Conservation (phyloP, 2,113 vertebrate species). For the Morone chrysops region DNA sequence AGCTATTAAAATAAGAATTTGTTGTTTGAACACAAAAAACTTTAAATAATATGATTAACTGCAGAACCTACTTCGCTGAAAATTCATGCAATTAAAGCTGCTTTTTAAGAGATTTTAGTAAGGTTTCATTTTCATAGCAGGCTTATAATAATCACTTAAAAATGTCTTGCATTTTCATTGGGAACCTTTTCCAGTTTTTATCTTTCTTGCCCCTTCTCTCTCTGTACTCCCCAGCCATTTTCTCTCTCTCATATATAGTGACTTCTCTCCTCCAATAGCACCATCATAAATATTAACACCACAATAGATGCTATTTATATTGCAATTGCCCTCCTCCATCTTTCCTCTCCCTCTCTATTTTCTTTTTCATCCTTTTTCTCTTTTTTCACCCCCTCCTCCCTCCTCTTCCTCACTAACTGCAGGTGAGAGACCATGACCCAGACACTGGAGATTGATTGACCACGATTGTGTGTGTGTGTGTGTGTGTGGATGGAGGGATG, state of each 20-base stretch:
- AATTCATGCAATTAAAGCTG: too few relatives aligned
- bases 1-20: too few relatives aligned
- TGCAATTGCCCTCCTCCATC: background rate
- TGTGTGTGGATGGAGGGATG: constrained; percentile 6
- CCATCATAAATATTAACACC: constrained; percentile 55
- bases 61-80: too few relatives aligned
- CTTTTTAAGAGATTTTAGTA: too few relatives aligned
- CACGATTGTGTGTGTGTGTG: background rate
- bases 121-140: too few relatives aligned
- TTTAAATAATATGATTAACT: too few relatives aligned
- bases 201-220: background rate
- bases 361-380: background rate
- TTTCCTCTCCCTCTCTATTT: background rate
- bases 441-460: constrained; percentile 55
- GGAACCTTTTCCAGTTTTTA: too few relatives aligned
- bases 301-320: constrained; percentile 46
- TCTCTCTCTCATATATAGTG: constrained; percentile 1
- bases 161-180: too few relatives aligned
- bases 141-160: too few relatives aligned
- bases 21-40: too few relatives aligned
- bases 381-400: background rate
- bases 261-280: background rate
- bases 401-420: constrained; percentile 1
- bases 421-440: constrained; percentile 13
- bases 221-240: background rate